phyloP scores from a whole-genome alignment of 2,888 invertebrate genomes.

The Leucoptera coffeella region DNA sequence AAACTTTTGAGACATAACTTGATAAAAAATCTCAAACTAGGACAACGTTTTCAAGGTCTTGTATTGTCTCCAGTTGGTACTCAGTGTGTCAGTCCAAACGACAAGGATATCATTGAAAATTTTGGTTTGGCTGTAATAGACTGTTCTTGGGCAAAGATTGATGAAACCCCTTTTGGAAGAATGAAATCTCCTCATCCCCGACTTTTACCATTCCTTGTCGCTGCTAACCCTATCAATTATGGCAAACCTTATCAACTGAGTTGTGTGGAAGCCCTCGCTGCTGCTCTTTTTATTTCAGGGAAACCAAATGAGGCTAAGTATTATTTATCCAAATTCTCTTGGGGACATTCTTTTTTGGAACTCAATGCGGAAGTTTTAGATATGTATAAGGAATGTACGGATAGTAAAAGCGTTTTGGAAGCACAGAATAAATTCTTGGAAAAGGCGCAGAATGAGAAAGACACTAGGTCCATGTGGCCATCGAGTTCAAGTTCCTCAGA shows the following conservation, averaged over 20 bases:
- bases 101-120: conserved; percentile 66
- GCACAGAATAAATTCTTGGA: conserved; percentile 70
- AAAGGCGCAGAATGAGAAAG: conserved; percentile 53
- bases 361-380: conserved; percentile 81
- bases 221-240: conserved; percentile 98
- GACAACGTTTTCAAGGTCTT: conserved; percentile 74
- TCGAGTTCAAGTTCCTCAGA: conserved; percentile 24
- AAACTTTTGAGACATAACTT: conserved; percentile 78
- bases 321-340: conserved; percentile 89
- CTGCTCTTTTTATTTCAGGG: conserved; percentile 85
- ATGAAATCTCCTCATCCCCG: conserved; percentile 83
- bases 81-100: conserved; percentile 82
- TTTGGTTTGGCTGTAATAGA: conserved; percentile 96
- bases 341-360: conserved; percentile 89
- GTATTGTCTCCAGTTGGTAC: conserved; percentile 83
- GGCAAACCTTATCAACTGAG: conserved; percentile 93
- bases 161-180: conserved; percentile 82
- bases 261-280: conserved; percentile 97
- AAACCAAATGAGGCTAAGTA: conserved; percentile 69
- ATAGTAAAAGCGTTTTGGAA: conserved; percentile 71
- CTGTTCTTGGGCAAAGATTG: conserved; percentile 96
- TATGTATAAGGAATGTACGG: conserved; percentile 71
- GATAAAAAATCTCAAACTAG: conserved; percentile 75
- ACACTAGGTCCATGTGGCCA: conserved; percentile 36
- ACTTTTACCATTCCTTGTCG: conserved; percentile 90